These are phyloP conservation scores for Hermaeophaga mercurialis DNA, from an alignment of 2,888 invertebrate genomes.

Conservation along the genomic window DNA sequence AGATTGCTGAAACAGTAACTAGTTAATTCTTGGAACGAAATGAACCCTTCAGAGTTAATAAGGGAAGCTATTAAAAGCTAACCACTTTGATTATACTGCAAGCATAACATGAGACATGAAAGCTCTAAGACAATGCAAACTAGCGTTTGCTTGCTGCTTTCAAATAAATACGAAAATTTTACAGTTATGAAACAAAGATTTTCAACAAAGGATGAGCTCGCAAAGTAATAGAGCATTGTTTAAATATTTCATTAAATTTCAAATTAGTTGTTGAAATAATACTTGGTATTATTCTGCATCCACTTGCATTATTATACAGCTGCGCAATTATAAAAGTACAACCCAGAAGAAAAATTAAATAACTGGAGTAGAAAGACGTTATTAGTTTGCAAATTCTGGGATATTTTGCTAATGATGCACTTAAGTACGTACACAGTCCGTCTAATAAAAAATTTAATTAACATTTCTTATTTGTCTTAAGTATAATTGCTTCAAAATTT, in stretches of 20 bases:
- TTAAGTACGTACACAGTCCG: too few species aligned
- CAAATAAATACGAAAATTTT: slow-evolving; percentile 10
- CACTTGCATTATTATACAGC: neutral
- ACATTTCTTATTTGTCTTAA: too few species aligned
- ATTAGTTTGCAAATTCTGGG: too few species aligned
- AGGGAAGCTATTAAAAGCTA: slow-evolving; percentile 21
- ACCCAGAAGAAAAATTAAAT: neutral
- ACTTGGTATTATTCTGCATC: neutral
- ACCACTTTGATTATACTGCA: slow-evolving; percentile 18
- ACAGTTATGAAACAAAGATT: neutral
- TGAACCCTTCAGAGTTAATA: slow-evolving; percentile 19
- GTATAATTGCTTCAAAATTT: too few species aligned
- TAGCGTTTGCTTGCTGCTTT: slow-evolving; percentile 7
- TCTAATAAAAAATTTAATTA: too few species aligned
- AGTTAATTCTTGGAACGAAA: slow-evolving; percentile 19
- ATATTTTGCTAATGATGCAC: too few species aligned
- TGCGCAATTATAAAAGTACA: neutral
- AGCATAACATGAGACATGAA: slow-evolving; percentile 17
- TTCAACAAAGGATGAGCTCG: slow-evolving; percentile 2
- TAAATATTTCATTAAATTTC: slow-evolving; percentile 5
- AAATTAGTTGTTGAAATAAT: slow-evolving; percentile 1
- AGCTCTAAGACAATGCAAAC: slow-evolving; percentile 19
- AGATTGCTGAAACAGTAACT: slow-evolving; percentile 18
- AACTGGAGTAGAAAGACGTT: neutral
- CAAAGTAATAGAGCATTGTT: slow-evolving; percentile 1